These are phyloP conservation scores for Gnathochromis pfefferi DNA, from an alignment of 2,113 vertebrate genomes.

Conservation along the genomic window DNA sequence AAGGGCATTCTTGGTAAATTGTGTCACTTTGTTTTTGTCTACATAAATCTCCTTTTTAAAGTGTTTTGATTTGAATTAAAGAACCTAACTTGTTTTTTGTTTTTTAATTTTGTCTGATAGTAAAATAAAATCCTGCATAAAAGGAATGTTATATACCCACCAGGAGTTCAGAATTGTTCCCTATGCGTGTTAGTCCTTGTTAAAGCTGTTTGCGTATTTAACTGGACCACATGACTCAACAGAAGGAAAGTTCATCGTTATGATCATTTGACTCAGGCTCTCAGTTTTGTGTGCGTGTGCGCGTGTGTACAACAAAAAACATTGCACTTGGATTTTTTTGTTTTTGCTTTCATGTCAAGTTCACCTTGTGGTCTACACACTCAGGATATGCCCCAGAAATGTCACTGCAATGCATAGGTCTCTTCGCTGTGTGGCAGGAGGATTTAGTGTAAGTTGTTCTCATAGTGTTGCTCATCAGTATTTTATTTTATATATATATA, in stretches of 20 bases:
- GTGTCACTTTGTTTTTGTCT: not conserved
- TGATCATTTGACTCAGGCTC: not conserved
- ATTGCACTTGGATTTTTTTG: not conserved
- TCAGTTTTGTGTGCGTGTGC: not conserved
- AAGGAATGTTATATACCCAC: not conserved
- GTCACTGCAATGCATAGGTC: constrained; percentile 15
- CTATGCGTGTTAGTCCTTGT: constrained; percentile 81
- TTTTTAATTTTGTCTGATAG: not conserved
- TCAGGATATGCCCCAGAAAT: constrained; percentile 54
- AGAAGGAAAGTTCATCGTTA: constrained; percentile 65
- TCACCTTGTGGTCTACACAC: constrained; percentile 20
- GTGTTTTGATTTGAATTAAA: not conserved
- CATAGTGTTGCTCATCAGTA: constrained; percentile 28
- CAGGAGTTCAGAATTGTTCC: constrained; percentile 74
- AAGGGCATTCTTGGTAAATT: not conserved
- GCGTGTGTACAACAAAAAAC: not conserved
- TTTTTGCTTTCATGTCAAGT: constrained; percentile 4
- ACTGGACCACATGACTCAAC: constrained; percentile 48
- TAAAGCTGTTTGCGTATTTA: constrained; percentile 61
- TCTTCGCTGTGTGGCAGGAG: not conserved
- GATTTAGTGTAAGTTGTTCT: constrained; percentile 7
- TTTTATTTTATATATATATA: not conserved
- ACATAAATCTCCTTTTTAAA: not conserved
- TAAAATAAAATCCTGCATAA: constrained; percentile 6
- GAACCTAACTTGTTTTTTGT: constrained; percentile 20